Evolutionary conservation across 2,797 vertebrate species (phyloP).

Genomic region (Buceros bicornis): DNA sequence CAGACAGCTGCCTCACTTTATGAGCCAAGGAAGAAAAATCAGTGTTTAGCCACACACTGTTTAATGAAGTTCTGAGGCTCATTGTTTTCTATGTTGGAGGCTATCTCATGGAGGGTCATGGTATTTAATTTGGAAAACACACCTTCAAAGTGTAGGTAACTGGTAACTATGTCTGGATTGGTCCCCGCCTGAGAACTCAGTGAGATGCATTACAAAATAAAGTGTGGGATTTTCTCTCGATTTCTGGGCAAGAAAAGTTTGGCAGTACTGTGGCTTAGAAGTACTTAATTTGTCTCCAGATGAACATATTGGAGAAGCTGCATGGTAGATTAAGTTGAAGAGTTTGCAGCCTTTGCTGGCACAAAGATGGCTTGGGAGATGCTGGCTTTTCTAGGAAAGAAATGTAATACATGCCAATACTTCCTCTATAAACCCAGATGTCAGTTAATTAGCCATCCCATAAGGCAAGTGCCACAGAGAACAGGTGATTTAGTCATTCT

Average conservation of each 20-base stretch:
- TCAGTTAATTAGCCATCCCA: not conserved
- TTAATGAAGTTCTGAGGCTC: not conserved
- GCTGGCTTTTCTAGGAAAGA: not conserved
- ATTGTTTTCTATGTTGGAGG: not conserved
- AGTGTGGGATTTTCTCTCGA: not conserved
- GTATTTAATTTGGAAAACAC: slow-evolving; percentile 11
- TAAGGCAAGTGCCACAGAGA: not conserved
- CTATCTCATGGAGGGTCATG: not conserved
- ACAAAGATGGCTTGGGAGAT: not conserved
- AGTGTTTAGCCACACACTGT: not conserved
- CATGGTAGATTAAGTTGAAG: not conserved
- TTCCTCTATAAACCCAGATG: not conserved
- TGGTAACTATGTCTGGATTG: not conserved
- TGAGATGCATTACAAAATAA: not conserved
- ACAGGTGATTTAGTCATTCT: not conserved
- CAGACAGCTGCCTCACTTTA: not conserved
- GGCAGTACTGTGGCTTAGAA: not conserved
- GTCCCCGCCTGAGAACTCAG: not conserved
- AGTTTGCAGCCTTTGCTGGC: not conserved
- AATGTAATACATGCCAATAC: not conserved
- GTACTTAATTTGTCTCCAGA: not conserved
- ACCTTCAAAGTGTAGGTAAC: not conserved
- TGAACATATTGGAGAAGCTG: not conserved
- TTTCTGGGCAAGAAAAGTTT: not conserved
- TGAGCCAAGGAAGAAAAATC: not conserved